Evolutionary conservation across 2,797 vertebrate genomes (phyloP), one percentile per base, ranked within the genome.

Genomic region (Gymnodraco acuticeps): DNA sequence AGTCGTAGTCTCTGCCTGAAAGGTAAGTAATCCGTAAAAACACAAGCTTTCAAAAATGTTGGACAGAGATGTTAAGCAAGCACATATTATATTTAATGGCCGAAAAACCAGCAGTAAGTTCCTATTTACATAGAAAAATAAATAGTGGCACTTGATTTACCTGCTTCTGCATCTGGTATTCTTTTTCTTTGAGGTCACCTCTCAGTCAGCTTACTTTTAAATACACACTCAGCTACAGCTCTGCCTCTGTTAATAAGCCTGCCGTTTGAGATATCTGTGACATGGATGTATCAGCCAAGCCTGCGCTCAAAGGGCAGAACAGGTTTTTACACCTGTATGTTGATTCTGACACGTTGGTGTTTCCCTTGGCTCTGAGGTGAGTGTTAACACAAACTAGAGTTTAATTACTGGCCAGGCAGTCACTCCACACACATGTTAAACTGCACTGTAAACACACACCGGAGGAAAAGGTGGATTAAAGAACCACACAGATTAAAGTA

Each of bases 381-480:
- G 86, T 86, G 88, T 90, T 71, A 90, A 88, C 86, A 90, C 83
- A 93, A 92, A 91, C 88, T 82, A 5, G 33, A 54, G 74, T 80
- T 88, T 91, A 90, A 92, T 89, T 87, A 83, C 75, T n/a, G 46
- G 52, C 81, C 75, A 46, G 64, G 80, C 80, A 78, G 73, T 86
- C 75, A 52, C 80, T 87, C 81, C 60, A 19, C 20, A 16, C 50
- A 58, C 77, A 82, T 59, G 38, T 74, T 74, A 11, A 42, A 61
- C 63, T 46, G 54, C 42, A 11, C 73, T 70, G 61, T 70, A 73
- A 78, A 83, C 52, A 84, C 81, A 82, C 23, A 33, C 68, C 42
- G 59, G 17, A 70, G 77, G 58, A 56, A 73, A 52, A 70, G 45
- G 47, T 53, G 56, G 55, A 80, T 78, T 76, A 56, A 77, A 66